These are phyloP conservation scores for Brachionus sp. DNA, from an alignment of 1,140 invertebrate genomes.

Conservation along the genomic window DNA sequence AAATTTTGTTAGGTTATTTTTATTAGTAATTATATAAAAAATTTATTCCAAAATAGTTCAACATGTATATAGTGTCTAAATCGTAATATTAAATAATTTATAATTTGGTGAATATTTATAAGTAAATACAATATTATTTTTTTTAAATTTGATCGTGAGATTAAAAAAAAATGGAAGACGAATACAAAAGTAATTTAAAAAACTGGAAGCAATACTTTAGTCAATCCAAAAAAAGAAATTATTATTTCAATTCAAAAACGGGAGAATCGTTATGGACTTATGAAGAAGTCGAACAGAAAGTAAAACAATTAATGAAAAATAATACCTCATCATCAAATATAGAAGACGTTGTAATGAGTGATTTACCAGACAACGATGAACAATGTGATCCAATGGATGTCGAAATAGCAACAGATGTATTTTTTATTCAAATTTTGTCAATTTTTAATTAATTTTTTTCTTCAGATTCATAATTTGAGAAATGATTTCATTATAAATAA, in stretches of 20 bases:
- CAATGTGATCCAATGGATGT: constrained; percentile 24
- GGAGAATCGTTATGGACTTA: constrained; percentile 36
- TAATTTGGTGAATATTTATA: too few species aligned
- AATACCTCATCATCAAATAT: not conserved
- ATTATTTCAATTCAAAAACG: constrained; percentile 26
- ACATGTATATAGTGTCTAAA: too few species aligned
- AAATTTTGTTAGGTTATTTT: too few species aligned
- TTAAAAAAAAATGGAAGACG: not conserved
- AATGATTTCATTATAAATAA: not conserved
- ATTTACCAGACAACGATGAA: not conserved
- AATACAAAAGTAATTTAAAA: not conserved
- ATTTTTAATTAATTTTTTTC: not conserved
- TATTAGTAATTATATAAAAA: too few species aligned
- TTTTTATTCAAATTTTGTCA: not conserved
- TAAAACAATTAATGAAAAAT: not conserved
- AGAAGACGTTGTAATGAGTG: not conserved
- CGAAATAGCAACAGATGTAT: constrained; percentile 30
- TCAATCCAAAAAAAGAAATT: not conserved
- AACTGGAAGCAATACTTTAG: constrained; percentile 34
- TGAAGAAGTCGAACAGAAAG: constrained; percentile 5
- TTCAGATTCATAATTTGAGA: not conserved
- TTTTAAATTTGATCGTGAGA: not conserved
- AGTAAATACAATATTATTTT: not conserved
- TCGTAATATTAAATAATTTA: too few species aligned
- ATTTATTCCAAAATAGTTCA: too few species aligned